Evolutionary conservation across 2,888 invertebrate genomes (phyloP).

Genomic region (Napeogenes inachia): DNA sequence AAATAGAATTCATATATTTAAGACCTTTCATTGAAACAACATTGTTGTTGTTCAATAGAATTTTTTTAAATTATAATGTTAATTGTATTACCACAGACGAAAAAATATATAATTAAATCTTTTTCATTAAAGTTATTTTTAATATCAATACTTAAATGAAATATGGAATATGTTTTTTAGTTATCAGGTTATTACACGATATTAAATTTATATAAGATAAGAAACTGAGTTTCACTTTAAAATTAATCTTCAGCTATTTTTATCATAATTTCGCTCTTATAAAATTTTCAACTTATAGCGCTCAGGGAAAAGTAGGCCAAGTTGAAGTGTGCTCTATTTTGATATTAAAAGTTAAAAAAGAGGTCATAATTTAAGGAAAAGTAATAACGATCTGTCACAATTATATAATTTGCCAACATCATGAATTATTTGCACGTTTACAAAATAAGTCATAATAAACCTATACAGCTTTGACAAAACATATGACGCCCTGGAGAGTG

Average conservation of each 20-base stretch:
- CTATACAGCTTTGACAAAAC: slow-evolving; percentile 34
- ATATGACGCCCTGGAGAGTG: slow-evolving; percentile 42
- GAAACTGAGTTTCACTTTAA: not conserved
- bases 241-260: slow-evolving; percentile 4
- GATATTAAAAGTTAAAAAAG: not conserved
- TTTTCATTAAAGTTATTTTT: too few relatives aligned
- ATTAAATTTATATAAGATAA: not conserved
- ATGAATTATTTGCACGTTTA: slow-evolving; percentile 19
- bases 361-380: not conserved
- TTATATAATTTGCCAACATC: slow-evolving; percentile 10
- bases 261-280: not conserved
- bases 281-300: slow-evolving; percentile 2
- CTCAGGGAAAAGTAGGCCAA: slow-evolving; percentile 15
- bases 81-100: too few relatives aligned
- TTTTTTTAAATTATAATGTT: too few relatives aligned
- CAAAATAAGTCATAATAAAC: slow-evolving; percentile 28
- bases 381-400: slow-evolving; percentile 6
- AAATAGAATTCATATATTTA: not conserved
- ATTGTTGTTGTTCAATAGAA: too few relatives aligned
- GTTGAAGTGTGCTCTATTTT: slow-evolving; percentile 12
- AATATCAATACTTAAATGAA: too few relatives aligned
- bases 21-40: too few relatives aligned
- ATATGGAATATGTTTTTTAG: too few relatives aligned
- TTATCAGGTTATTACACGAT: not conserved
- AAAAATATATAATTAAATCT: too few relatives aligned